Conservation (phyloP, 1,140 invertebrate genomes). For the Drosophila bipectinata region DNA sequence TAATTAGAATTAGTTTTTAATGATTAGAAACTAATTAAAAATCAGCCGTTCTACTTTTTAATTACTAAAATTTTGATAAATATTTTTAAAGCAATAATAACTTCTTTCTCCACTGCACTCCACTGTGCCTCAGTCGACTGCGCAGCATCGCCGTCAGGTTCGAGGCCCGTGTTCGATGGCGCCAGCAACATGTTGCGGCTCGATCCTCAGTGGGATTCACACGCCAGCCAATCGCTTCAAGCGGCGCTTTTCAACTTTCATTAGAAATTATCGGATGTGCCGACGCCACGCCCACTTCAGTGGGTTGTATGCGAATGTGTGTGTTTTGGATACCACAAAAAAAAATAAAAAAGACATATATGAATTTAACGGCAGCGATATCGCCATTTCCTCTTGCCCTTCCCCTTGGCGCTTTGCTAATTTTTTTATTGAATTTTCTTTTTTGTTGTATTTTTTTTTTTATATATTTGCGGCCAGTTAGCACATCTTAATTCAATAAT, state of each 20-base stretch:
- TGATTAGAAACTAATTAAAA: no score
- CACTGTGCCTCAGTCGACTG: constrained; percentile 32
- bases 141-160: constrained; percentile 52
- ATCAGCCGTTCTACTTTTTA: neutral
- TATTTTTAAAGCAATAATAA: no score
- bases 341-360: constrained; percentile 1
- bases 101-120: neutral
- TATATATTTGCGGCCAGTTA: constrained; percentile 28
- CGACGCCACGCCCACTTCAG: constrained; percentile 40
- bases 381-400: constrained; percentile 12
- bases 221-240: constrained; percentile 62
- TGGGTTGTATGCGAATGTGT: constrained; percentile 6
- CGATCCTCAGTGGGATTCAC: constrained; percentile 29
- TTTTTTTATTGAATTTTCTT: no score
- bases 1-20: no score
- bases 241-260: constrained; percentile 76
- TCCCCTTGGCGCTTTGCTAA: neutral
- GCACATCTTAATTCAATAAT: constrained; percentile 67
- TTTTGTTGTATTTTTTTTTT: neutral
- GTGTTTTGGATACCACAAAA: neutral
- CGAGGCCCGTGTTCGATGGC: constrained; percentile 44
- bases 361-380: constrained; percentile 38
- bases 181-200: constrained; percentile 55
- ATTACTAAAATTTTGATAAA: no score
- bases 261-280: constrained; percentile 65